Evolutionary conservation across 2,113 vertebrate genomes (phyloP), one percentile per base, ranked within the genome.

Genomic region (Canis aureus): DNA sequence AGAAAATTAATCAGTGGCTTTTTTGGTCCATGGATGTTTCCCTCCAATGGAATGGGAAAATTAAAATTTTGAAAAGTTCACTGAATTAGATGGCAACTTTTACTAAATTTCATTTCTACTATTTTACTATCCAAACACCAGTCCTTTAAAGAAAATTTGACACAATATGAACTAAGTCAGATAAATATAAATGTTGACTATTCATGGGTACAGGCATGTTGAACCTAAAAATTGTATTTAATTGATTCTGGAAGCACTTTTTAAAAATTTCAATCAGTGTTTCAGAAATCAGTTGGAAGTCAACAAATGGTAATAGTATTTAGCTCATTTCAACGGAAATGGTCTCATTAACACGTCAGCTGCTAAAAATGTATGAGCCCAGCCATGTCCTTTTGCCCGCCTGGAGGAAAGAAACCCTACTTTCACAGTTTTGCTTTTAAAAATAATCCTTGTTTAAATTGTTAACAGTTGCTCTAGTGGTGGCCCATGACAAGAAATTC

Each of bases 281-380:
- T 98, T 98, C 97, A 97, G 95, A 98, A 98, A 98, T 96, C 97
- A 98, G 97, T 86, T 97, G 92, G 96, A 97, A 98, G 98, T 98
- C 98, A 96, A 98, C 96, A 98, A 98, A 98, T 97, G 95, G 92
- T 98, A 97, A 98, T 81, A 98, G 94, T 96, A 97, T 97, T 98
- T 98, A 91, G 93, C 91, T 99, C 94, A 98, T 98, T 98, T 99
- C 98, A 98, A 96, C 98, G 97, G 98, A 98, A 98, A 98, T 98
- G 89, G 85, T 91, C 97, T 98, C 97, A 98, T 99, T 98, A 99
- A 98, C 97, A 98, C 97, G 94, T 98, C 97, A 98, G 96, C 98
- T 98, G 97, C 98, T 98, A 93, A 98, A 96, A 98, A 98, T 7
- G 82, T 89, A 97, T 97, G 98, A 98, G 98, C 96, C 95, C 96